Conservation (phyloP, 2,797 vertebrate species). For the Lophotriccus pileatus region DNA sequence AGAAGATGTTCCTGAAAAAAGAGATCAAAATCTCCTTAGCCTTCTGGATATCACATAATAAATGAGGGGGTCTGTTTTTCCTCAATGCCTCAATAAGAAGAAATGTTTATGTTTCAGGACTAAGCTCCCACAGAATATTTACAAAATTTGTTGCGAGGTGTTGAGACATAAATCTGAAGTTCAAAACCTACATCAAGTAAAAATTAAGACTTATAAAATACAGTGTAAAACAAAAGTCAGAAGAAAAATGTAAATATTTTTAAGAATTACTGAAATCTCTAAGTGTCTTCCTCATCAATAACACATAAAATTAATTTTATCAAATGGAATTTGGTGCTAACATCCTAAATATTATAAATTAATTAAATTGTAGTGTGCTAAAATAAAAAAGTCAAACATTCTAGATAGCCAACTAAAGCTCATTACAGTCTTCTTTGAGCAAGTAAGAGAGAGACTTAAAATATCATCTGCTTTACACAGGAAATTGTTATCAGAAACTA, state of each 20-base stretch:
- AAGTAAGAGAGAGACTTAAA: background rate
- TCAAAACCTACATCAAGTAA: conserved; percentile 79
- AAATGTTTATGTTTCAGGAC: conserved; percentile 79
- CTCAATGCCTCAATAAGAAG: conserved; percentile 78
- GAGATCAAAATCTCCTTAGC: conserved; percentile 80
- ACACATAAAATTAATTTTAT: conserved; percentile 70
- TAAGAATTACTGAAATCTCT: conserved; percentile 73
- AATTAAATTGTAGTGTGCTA: conserved; percentile 7
- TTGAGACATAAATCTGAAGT: conserved; percentile 80
- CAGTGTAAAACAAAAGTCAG: conserved; percentile 72
- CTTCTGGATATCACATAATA: conserved; percentile 76
- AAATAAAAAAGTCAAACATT: background rate
- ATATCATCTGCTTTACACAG: background rate
- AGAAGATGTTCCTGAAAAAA: conserved; percentile 80
- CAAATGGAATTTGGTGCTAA: conserved; percentile 40
- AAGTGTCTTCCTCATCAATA: conserved; percentile 74
- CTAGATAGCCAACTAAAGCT: background rate
- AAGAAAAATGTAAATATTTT: conserved; percentile 74
- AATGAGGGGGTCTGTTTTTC: conserved; percentile 80
- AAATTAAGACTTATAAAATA: conserved; percentile 68
- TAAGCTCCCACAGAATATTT: conserved; percentile 81
- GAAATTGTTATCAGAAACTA: background rate
- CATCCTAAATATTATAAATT: conserved; percentile 30
- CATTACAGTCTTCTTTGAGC: background rate
- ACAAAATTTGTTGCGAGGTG: conserved; percentile 82